Base-by-base conservation (phyloP, 2,888 invertebrate species). In the Campaea margaritaria region DNA sequence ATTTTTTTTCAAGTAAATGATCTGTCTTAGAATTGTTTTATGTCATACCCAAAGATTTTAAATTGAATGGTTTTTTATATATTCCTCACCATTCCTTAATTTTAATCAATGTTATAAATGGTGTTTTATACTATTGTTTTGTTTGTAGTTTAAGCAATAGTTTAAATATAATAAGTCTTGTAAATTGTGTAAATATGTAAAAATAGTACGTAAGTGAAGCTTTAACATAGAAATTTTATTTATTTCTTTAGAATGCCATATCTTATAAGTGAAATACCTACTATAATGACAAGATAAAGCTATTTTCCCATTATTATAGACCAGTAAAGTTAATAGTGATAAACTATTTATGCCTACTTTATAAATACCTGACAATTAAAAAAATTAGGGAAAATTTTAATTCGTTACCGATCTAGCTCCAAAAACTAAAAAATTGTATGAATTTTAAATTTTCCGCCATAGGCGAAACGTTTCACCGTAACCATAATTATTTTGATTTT, bases 171-270 rank as follows among this genome's bases (percentile, higher is more conserved):
- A 28, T 53, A 10, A 28, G 27, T 41, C 14, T 53, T 45, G 53
- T 53, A 36, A 38, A 38, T 45, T 41, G 14, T 54, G 54, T 54
- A 55, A 47, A 55, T 55, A 54, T 47, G 31, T 54, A 55, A 42
- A 47, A 50, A 50, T 48, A 55, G 10, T 48, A 43, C 4, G 16
- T 15, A 39, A 41, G 21, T 31, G 50, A 21, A 58, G 36, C 15
- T 31, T 48, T 16, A 44, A 28, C 9, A 31, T 45, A 58, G 31
- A 48, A 43, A 58, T 54, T 58, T 34, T 63, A 62, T 58, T 62
- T 62, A 63, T 56, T 58, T 58, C 45, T 45, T 55, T 56, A 51
- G 48, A 63, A 49, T 63, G 62, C 62, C 62, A 63, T 63, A 63
- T 63, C 10, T 52, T 31, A 42, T 31, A 31, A 38, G 13, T 28